Evolutionary conservation across 2,888 invertebrate species (phyloP), one percentile per base, ranked within the genome.

Genomic region (Resseliella maxima): DNA sequence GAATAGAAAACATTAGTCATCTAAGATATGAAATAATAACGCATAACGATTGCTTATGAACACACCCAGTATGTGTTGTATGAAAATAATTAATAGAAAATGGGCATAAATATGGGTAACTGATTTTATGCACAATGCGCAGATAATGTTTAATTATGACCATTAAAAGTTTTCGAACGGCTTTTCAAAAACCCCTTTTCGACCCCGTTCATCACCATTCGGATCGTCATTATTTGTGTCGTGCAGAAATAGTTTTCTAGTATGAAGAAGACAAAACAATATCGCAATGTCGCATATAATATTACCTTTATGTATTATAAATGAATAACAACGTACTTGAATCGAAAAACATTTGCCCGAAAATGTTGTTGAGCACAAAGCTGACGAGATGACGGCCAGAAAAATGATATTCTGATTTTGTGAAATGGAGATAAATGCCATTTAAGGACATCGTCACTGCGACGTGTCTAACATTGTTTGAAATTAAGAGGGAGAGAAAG

Each of bases 51-150:
- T 27, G 10, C 10, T n/a, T 5, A 15, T 24, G 24, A 59, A 59
- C 27, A 59, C 59, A 59, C 59, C 24, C 59, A n/a, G n/a, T 24
- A n/a, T 12, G 41, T 41, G 5, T 59, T 24, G 18, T 24, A 59
- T 24, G 59, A 59, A 59, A 59, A 59, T 59, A 59, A 59, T 59
- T 59, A 59, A 59, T 59, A n/a, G 59, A 59, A 59, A 21, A 24
- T 3, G 50, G 59, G 59, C 59, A 59, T n/a, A 59, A 59, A 24
- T 59, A 59, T 59, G 59, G 59, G 59, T 59, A 59, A 59, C 59
- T 59, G 59, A 59, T 59, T 59, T 59, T 59, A 59, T 59, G 59
- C 59, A 59, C 59, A 59, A 59, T 59, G 59, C 59, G 59, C 59
- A 59, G 59, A 59, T 59, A 59, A 59, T 59, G 59, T 59, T 59